Percentiles rank a stretch among this genome's conserved stretches.
These are phyloP conservation scores for Belgica antarctica DNA, from an alignment of 2,888 invertebrate species.

Conservation along the genomic window DNA sequence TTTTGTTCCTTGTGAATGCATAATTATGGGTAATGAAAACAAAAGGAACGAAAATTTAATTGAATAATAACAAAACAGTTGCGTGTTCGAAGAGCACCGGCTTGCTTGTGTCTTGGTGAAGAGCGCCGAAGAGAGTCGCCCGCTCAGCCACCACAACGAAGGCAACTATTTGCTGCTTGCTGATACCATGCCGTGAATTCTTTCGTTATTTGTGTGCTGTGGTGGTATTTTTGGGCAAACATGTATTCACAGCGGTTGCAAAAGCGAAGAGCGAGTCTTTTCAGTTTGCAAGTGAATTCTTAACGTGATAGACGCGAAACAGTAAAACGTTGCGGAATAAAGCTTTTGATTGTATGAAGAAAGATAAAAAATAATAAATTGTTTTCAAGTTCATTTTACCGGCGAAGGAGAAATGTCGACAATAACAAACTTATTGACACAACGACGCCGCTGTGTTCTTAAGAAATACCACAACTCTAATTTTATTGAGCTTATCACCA, in stretches of 20 bases:
- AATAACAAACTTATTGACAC: too few relatives aligned
- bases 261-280: background rate
- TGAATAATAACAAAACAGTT: conserved; percentile 4
- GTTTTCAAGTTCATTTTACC: conserved; percentile 18
- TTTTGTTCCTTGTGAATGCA: background rate
- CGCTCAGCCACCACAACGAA: background rate
- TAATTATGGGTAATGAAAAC: conserved; percentile 19
- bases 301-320: conserved; percentile 41
- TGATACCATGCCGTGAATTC: conserved; percentile 21
- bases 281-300: conserved; percentile 44
- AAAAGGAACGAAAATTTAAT: background rate
- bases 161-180: background rate
- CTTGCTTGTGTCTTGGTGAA: background rate
- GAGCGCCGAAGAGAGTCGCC: conserved; percentile 5
- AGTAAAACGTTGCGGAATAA: conserved; percentile 29
- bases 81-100: conserved; percentile 4
- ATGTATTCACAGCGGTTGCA: background rate
- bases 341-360: background rate
- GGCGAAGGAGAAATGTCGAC: background rate
- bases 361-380: background rate
- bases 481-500: background rate
- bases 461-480: too few relatives aligned
- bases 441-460: too few relatives aligned
- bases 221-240: conserved; percentile 4
- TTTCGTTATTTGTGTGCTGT: background rate